Evolutionary conservation across 2,888 invertebrate genomes (phyloP).

Genomic region (Melanchra persicariae): DNA sequence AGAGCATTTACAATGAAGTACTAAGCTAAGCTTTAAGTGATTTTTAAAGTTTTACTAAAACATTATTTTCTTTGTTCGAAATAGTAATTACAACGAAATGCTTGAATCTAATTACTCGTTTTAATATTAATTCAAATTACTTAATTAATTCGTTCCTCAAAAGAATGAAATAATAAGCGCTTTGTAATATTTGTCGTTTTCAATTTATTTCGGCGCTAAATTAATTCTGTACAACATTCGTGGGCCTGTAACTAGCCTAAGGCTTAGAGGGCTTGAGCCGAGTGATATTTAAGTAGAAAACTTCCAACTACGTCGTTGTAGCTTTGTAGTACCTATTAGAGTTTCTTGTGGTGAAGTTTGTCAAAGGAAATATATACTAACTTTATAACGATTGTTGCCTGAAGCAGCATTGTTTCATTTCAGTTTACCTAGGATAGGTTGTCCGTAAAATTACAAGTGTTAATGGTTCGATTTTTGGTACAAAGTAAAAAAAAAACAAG

Average conservation of each 20-base stretch:
- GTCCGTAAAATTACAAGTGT: neutral
- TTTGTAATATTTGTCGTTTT: constrained; percentile 22
- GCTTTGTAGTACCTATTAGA: constrained; percentile 23
- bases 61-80: constrained; percentile 9
- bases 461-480: no score
- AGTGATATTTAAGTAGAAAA: constrained; percentile 54
- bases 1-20: neutral
- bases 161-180: constrained; percentile 35
- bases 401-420: neutral
- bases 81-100: constrained; percentile 10
- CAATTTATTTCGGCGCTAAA: constrained; percentile 23
- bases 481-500: no score
- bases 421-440: neutral
- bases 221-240: constrained; percentile 32
- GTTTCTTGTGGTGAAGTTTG: constrained; percentile 35
- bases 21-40: neutral
- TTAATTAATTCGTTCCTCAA: constrained; percentile 29
- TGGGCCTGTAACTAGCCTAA: constrained; percentile 22
- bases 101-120: constrained; percentile 19
- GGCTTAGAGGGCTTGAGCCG: constrained; percentile 25
- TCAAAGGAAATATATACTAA: constrained; percentile 36
- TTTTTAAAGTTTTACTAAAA: constrained; percentile 8
- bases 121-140: constrained; percentile 41
- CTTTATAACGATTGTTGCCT: neutral
- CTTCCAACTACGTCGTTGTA: constrained; percentile 34